These are phyloP conservation scores for Apodemia mormo DNA, from an alignment of 2,888 invertebrate genomes.

Conservation along the genomic window DNA sequence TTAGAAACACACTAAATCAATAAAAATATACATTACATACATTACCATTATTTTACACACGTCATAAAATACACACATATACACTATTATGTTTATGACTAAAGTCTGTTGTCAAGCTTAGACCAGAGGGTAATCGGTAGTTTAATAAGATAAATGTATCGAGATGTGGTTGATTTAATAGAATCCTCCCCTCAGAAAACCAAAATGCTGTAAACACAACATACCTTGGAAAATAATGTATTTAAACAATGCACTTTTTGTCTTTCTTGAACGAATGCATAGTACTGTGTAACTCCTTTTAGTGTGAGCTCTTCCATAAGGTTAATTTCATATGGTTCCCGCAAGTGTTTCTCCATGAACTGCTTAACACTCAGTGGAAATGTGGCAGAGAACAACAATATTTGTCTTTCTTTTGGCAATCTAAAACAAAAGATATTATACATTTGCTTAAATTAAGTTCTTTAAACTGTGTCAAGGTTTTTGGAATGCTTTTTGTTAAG, in stretches of 20 bases:
- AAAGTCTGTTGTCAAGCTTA: too few relatives aligned
- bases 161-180: too few relatives aligned
- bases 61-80: too few relatives aligned
- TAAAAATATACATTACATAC: too few relatives aligned
- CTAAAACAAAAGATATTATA: constrained; percentile 59
- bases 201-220: constrained; percentile 17
- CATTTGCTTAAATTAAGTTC: too few relatives aligned
- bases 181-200: background rate
- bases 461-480: too few relatives aligned
- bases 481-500: too few relatives aligned
- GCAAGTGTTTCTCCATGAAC: constrained; percentile 99
- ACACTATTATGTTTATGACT: too few relatives aligned
- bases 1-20: too few relatives aligned
- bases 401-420: constrained; percentile 97
- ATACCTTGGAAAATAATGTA: constrained; percentile 98
- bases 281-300: constrained; percentile 99
- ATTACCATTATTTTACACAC: too few relatives aligned
- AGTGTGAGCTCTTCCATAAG: constrained; percentile 99
- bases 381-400: constrained; percentile 98
- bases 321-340: constrained; percentile 99
- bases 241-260: constrained; percentile 99
- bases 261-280: constrained; percentile 99
- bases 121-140: too few relatives aligned
- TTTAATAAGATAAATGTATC: too few relatives aligned
- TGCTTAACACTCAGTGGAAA: constrained; percentile 99